Evolutionary conservation across 2,888 invertebrate genomes (phyloP).

Genomic region (Dorcus hopei): DNA sequence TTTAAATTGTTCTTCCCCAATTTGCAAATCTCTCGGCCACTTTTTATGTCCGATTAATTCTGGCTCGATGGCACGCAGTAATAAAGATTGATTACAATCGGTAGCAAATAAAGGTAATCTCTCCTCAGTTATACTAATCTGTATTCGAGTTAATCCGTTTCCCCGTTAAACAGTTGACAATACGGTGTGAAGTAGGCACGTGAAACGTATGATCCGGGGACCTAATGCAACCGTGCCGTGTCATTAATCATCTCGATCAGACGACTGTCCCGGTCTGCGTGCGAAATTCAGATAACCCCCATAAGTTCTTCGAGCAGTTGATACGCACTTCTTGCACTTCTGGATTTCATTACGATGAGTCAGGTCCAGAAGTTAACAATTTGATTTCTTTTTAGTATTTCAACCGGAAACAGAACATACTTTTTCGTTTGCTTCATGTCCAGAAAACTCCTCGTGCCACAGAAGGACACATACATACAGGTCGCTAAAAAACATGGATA

Average conservation of each 20-base stretch:
- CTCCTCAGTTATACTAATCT: conserved; percentile 17
- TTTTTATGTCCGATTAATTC: too few relatives aligned
- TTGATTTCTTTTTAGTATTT: too few relatives aligned
- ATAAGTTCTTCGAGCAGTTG: conserved; percentile 11
- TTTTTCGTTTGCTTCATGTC: too few relatives aligned
- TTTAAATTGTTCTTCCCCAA: too few relatives aligned
- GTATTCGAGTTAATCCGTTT: conserved; percentile 21
- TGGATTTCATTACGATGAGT: not conserved
- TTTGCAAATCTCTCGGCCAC: too few relatives aligned
- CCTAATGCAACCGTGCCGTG: conserved; percentile 41
- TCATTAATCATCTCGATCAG: conserved; percentile 45
- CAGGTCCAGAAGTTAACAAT: too few relatives aligned
- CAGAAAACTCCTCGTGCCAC: too few relatives aligned
- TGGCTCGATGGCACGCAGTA: not conserved
- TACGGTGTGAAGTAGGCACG: conserved; percentile 24
- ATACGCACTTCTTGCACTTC: not conserved
- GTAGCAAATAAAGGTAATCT: conserved; percentile 13
- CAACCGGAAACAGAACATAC: too few relatives aligned
- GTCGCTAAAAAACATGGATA: too few relatives aligned
- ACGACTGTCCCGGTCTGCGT: conserved; percentile 40
- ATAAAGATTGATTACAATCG: conserved; percentile 19
- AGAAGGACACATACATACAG: too few relatives aligned
- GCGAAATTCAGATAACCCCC: conserved; percentile 39
- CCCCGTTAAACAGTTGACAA: conserved; percentile 17
- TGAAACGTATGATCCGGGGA: conserved; percentile 38